Evolutionary conservation across 2,888 invertebrate species (phyloP), one percentile per base, ranked within the genome.

Genomic region (Trachelus tabidus): DNA sequence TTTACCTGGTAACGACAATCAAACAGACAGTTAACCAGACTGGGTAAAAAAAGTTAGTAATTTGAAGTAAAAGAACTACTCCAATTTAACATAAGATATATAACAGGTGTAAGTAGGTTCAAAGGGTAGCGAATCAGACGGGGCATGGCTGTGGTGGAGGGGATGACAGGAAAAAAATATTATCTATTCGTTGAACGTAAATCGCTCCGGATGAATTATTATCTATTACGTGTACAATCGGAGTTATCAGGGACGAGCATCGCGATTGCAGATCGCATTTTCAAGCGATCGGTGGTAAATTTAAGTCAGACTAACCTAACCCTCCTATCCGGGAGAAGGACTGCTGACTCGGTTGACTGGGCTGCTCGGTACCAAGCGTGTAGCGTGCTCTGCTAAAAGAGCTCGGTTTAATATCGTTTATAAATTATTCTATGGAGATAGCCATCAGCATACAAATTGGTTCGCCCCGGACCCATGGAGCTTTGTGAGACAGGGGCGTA

Each of bases 401-500:
- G 85, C 83, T 81, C 81, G 84, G 80, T 85, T 85, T 87, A 87
- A 87, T 84, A 87, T 88, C 84, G 85, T 87, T 87, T 85, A 87
- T 85, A 87, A 87, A 87, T 88, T 88, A 87, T 87, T 87, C 88
- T 80, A 68, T 82, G 84, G 79, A 85, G 86, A 85, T 88, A 87
- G 86, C 83, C 85, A 88, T 87, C 87, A 83, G 87, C 87, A 87
- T 88, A 88, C 88, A 87, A 87, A 87, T 88, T 88, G 87, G 81
- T 84, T 86, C 82, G 81, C 77, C 81, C 80, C 82, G 82, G 81
- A 81, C 80, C 73, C 82, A 79, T 82, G 78, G 78, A 78, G 71
- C 73, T 69, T 34, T 74, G 68, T 71, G 73, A 37, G 68, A 23
- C 68, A 73, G 35, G 56, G 78, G 33, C 69, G 30, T 34, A 37